Evolutionary conservation across 1,140 invertebrate species (phyloP), one percentile per base, ranked within the genome.

Genomic region (Sminthurides bifidus): DNA sequence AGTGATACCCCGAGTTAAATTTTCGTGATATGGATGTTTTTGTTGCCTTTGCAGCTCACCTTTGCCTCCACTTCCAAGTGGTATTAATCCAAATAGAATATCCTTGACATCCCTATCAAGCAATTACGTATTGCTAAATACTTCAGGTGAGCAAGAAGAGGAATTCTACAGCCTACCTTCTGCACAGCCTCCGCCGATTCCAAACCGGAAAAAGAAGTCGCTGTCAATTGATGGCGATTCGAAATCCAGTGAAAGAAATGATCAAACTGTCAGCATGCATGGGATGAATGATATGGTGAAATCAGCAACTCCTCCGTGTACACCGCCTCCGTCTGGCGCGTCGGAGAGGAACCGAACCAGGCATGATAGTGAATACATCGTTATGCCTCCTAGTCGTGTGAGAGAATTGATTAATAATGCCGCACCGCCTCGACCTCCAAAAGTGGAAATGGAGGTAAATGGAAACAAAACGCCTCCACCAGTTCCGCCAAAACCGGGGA

Each of bases 91-190:
- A 33, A 15, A 15, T 29, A 19, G 2, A 29, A 51, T 35, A 8
- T 5, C n/a, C 19, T 35, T 6, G 5, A 54, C 55, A 33, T 35
- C 54, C 15, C 59, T 56, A 21, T 49, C 23, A 3, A 60, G 56
- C 8, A 51, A 56, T 14, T 64, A 65, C 43, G 53, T 45, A 12
- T 56, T 61, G 46, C 57, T 61, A 43, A 55, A 51, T 51, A 27
- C 24, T 29, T 33, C 24, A 29, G 51, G 24, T 50, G 21, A 73
- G 67, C 66, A 81, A 44, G 73, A 78, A 57, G 80, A 82, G 61
- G 78, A 79, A 60, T 77, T 81, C 43, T 82, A 82, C 65, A 79
- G 77, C 50, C 77, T 78, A 63, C 79, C 79, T 27, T 33, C 35
- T 12, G 31, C 48, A 4, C 23, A 30, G 2, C 54, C 60, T 15